Percentiles rank a stretch among this genome's conserved stretches.
Evolutionary conservation across 1,140 invertebrate species (phyloP).

Genomic region (Drosophila repletoides): DNA sequence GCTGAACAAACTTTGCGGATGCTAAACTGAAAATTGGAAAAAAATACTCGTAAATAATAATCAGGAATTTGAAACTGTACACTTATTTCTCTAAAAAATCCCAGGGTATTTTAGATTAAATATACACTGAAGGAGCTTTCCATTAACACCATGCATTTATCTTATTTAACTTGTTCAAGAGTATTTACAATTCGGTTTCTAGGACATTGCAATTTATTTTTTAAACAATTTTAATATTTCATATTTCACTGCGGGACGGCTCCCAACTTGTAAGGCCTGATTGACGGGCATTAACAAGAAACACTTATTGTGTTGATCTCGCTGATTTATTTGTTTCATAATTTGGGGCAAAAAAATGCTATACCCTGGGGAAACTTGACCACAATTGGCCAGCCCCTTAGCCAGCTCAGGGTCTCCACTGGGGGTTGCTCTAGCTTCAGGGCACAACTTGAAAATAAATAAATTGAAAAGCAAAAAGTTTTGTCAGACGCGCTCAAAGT

Average conservation of each 20-base stretch:
- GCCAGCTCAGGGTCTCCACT: slow-evolving; percentile 1
- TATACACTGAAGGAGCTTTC: too few species aligned
- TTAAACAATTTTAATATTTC: slow-evolving; percentile 26
- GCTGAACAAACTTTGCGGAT: slow-evolving; percentile 40
- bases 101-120: too few species aligned
- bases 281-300: slow-evolving; percentile 42
- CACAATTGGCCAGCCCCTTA: slow-evolving; percentile 26
- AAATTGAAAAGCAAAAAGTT: slow-evolving; percentile 77
- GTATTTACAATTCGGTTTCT: neutral
- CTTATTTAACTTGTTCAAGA: too few species aligned
- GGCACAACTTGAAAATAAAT: slow-evolving; percentile 65
- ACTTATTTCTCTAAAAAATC: too few species aligned
- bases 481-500: slow-evolving; percentile 53
- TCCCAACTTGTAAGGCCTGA: slow-evolving; percentile 50
- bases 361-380: neutral
- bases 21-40: slow-evolving; percentile 50
- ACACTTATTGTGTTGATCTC: slow-evolving; percentile 55
- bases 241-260: slow-evolving; percentile 21
- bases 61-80: slow-evolving; percentile 30
- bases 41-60: slow-evolving; percentile 70
- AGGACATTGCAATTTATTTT: neutral
- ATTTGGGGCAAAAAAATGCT: slow-evolving; percentile 47
- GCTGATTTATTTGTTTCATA: slow-evolving; percentile 77
- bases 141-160: too few species aligned
- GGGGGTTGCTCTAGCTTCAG: neutral